phyloP scores from a whole-genome alignment of 2,888 invertebrate genomes.

The Gnatocerus cornutus region DNA sequence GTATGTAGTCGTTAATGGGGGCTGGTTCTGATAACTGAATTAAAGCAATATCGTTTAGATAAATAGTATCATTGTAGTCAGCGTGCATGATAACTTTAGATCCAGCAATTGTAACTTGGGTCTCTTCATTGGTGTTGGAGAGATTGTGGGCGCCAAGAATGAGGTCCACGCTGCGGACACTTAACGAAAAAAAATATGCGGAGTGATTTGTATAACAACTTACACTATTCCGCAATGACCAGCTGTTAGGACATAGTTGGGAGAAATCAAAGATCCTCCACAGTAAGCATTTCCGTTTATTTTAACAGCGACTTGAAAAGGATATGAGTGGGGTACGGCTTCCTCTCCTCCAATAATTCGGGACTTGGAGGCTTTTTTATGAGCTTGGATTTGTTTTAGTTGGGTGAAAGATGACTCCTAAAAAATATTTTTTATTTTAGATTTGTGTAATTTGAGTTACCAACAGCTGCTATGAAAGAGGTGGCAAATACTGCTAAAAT shows the following conservation, averaged over 20 bases:
- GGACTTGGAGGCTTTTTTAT: neutral
- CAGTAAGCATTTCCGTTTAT: constrained; percentile 55
- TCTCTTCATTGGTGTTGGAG: constrained; percentile 50
- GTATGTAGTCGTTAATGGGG: constrained; percentile 51
- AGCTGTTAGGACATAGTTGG: constrained; percentile 59
- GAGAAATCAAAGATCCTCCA: constrained; percentile 58
- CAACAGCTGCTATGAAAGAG: no score
- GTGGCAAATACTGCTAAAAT: no score
- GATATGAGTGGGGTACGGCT: constrained; percentile 56
- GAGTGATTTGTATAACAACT: constrained; percentile 43
- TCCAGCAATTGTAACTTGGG: constrained; percentile 48
- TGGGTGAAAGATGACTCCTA: neutral
- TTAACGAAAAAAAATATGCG: constrained; percentile 28
- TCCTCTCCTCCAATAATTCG: constrained; percentile 59
- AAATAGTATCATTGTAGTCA: constrained; percentile 47
- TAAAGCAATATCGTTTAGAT: constrained; percentile 58
- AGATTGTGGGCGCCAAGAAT: constrained; percentile 61
- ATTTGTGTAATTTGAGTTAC: no score
- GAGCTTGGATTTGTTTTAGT: neutral
- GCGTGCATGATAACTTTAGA: constrained; percentile 54
- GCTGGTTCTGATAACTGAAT: constrained; percentile 54
- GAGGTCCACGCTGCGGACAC: constrained; percentile 53
- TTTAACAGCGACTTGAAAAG: constrained; percentile 56
- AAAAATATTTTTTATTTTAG: neutral
- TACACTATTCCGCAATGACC: constrained; percentile 59